Conservation (phyloP, 2,888 invertebrate genomes). For the Dromius quadrimaculatus region DNA sequence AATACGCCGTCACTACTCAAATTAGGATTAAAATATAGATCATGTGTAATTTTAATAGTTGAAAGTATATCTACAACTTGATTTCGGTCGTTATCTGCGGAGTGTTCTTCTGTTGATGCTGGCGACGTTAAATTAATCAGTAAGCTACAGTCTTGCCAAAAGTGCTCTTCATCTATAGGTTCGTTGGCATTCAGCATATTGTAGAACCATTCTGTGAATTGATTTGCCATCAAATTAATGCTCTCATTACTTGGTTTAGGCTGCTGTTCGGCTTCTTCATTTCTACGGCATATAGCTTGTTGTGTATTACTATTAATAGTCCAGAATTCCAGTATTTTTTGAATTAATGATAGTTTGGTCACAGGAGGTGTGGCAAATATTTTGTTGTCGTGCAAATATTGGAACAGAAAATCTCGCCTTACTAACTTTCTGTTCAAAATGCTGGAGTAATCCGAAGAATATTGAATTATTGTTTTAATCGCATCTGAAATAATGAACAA, state of each 20-base stretch:
- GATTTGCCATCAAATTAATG: slow-evolving; percentile 68
- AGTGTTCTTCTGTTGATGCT: slow-evolving; percentile 57
- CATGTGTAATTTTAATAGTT: slow-evolving; percentile 65
- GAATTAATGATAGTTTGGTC: slow-evolving; percentile 69
- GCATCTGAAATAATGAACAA: slow-evolving; percentile 67
- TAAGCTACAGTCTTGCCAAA: slow-evolving; percentile 69
- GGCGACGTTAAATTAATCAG: slow-evolving; percentile 61
- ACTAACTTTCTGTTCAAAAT: slow-evolving; percentile 69
- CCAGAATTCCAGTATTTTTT: slow-evolving; percentile 67
- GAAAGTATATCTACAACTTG: slow-evolving; percentile 64
- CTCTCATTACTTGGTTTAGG: slow-evolving; percentile 14
- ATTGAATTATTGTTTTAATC: slow-evolving; percentile 67
- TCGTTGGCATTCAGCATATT: slow-evolving; percentile 64
- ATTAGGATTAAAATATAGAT: slow-evolving; percentile 74
- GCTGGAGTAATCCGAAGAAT: slow-evolving; percentile 66
- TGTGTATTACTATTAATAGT: slow-evolving; percentile 24
- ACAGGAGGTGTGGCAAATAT: slow-evolving; percentile 66
- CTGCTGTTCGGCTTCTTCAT: slow-evolving; percentile 47
- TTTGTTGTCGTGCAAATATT: slow-evolving; percentile 68
- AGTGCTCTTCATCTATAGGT: slow-evolving; percentile 67
- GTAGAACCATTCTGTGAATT: slow-evolving; percentile 74
- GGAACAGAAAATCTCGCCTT: slow-evolving; percentile 70
- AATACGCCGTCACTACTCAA: slow-evolving; percentile 70
- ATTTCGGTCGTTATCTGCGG: slow-evolving; percentile 60
- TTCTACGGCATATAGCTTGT: slow-evolving; percentile 21